Evolutionary conservation across 2,113 vertebrate genomes (phyloP), one percentile per base, ranked within the genome.

Genomic region (Oenanthe melanoleuca): DNA sequence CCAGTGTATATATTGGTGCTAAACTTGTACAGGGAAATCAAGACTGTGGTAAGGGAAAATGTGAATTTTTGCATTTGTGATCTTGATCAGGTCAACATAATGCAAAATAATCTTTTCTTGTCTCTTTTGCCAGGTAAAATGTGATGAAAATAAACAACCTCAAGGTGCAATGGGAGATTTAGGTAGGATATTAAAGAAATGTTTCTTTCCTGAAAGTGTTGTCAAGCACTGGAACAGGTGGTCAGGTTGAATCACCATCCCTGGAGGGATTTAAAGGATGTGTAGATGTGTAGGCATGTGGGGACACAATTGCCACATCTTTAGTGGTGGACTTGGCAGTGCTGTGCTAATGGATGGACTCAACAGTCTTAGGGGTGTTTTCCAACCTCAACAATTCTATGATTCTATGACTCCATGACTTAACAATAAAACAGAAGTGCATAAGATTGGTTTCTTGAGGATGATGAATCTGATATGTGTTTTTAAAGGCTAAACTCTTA

Each of bases 101-200:
- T 6, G 1, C 14, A 65, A 34, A 56, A 29, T 18, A 57, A 2
- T 3, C 6, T 72, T 79, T 53, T 71, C 24, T 78, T 81, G 13
- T 40, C 14, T 28, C 8, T 57, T 73, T 37, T 55, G 4, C 28
- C 12, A 15, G 8, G 28, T 23, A 52, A 64, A 22, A 47, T 28
- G 8, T 21, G 14, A 34, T 34, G 44, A 26, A 33, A 63, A 28
- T 12, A 57, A 84, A 50, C 0, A 0, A 20, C 22, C 11, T 75
- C 22, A 47, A 22, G 11, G 17, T 52, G 24, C 7, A 38, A 25
- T 9, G 11, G 16, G 21, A 81, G 33, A 50, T 53, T 75, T 65
- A 33, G 11, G 3, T 14, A 31, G 23, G 20, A 29, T 77, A 77
- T 49, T 72, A 65, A 53, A 64, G 60, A 71, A 72, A 60, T 37